phyloP scores from a whole-genome alignment of 2,888 invertebrate genomes.

The Podotricha telesiphe region DNA sequence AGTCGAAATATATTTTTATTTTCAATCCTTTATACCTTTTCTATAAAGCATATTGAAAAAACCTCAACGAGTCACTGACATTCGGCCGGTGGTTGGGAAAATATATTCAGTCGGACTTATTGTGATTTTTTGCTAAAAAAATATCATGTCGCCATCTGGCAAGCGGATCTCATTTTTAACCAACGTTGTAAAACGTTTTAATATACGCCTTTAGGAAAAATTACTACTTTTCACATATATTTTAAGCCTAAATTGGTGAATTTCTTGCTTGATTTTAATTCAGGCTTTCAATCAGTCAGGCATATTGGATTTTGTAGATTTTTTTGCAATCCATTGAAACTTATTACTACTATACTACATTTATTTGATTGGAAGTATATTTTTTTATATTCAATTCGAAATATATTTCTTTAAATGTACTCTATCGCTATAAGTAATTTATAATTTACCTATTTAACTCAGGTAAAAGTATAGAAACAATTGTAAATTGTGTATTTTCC shows the following conservation, averaged over 20 bases:
- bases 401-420: too few species aligned
- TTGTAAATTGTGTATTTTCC: too few species aligned
- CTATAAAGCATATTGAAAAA: slow-evolving; percentile 15
- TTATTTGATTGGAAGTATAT: too few species aligned
- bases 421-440: too few species aligned
- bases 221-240: slow-evolving; percentile 19
- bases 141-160: slow-evolving; percentile 45
- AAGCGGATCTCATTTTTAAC: slow-evolving; percentile 59
- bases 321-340: slow-evolving; percentile 7
- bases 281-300: slow-evolving; percentile 9
- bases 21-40: slow-evolving; percentile 1
- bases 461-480: too few species aligned
- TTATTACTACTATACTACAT: neutral
- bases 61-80: slow-evolving; percentile 30
- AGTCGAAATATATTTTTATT: slow-evolving; percentile 10
- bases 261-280: slow-evolving; percentile 9
- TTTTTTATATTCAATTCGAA: too few species aligned
- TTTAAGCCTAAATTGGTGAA: slow-evolving; percentile 15
- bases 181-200: slow-evolving; percentile 36
- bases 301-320: slow-evolving; percentile 12
- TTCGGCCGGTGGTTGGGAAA: slow-evolving; percentile 38
- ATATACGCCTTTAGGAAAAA: slow-evolving; percentile 31
- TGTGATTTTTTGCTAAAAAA: slow-evolving; percentile 40
- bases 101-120: slow-evolving; percentile 41
- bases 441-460: too few species aligned